These are phyloP conservation scores for Oeneis ivallda DNA, from an alignment of 2,888 invertebrate genomes.

Conservation along the genomic window DNA sequence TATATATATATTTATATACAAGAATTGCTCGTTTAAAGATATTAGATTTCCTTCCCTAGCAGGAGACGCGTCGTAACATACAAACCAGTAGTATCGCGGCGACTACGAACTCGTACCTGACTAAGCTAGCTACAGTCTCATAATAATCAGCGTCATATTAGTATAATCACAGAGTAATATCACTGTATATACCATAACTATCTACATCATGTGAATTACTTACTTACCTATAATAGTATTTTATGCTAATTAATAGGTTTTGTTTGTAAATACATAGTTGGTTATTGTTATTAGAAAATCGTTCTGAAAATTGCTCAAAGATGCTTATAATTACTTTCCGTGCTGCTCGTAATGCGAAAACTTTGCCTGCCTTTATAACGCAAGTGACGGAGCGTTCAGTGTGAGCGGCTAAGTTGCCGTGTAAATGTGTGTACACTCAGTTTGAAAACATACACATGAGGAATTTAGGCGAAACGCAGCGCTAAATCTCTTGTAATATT, in stretches of 20 bases:
- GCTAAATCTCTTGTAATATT: not conserved
- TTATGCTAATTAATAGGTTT: not conserved
- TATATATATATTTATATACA: too few species aligned
- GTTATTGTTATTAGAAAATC: conserved; percentile 14
- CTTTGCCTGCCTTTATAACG: conserved; percentile 58
- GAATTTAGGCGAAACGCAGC: conserved; percentile 12
- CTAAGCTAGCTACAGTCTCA: too few species aligned
- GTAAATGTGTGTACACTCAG: conserved; percentile 59
- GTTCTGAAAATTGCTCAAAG: conserved; percentile 20
- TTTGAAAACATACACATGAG: conserved; percentile 50
- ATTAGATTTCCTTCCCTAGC: too few species aligned
- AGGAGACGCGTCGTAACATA: too few species aligned
- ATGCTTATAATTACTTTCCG: conserved; percentile 43
- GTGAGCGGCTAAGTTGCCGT: conserved; percentile 69
- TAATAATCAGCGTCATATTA: too few species aligned
- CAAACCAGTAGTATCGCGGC: too few species aligned
- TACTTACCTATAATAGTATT: not conserved
- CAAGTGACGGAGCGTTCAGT: conserved; percentile 58
- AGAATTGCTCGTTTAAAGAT: too few species aligned
- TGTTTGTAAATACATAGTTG: not conserved
- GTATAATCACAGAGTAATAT: too few species aligned
- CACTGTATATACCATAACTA: not conserved
- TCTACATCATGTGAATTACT: not conserved
- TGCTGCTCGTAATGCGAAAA: conserved; percentile 64
- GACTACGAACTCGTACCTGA: too few species aligned